A percentile compares a stretch with the other conserved stretches of the same genome.
These are phyloP conservation scores for Rhinatrema bivittatum DNA, from an alignment of 2,797 vertebrate genomes.

Conservation along the genomic window DNA sequence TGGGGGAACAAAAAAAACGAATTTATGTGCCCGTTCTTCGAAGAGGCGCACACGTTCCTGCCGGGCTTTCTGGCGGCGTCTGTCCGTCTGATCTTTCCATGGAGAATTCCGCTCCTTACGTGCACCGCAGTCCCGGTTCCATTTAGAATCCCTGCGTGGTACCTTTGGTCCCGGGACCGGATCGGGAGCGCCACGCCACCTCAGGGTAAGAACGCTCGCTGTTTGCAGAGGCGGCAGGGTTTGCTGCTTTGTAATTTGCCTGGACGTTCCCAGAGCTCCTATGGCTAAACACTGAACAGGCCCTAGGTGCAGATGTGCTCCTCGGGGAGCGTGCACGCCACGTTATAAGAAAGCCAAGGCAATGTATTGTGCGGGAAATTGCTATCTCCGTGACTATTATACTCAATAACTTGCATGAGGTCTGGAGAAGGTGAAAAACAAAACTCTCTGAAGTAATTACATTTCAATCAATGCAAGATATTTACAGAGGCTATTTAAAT, in stretches of 20 bases:
- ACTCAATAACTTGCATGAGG: constrained; percentile 33
- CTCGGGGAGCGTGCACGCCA: constrained; percentile 37
- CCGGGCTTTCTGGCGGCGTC: no score
- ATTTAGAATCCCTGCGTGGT: constrained; percentile 20
- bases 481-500: constrained; percentile 30
- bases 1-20: no score
- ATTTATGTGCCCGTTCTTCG: no score
- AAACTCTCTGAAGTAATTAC: constrained; percentile 13
- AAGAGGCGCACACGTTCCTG: no score
- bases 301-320: constrained; percentile 37
- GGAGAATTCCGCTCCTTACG: no score
- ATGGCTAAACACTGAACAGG: constrained; percentile 41
- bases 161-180: constrained; percentile 21
- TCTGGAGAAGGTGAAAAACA: constrained; percentile 33
- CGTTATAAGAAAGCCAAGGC: constrained; percentile 42
- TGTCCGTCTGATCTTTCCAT: no score
- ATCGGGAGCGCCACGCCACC: constrained; percentile 24
- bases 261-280: constrained; percentile 38
- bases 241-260: constrained; percentile 52
- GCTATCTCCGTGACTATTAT: constrained; percentile 39
- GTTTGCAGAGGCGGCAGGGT: constrained; percentile 30
- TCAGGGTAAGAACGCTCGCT: constrained; percentile 40
- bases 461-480: constrained; percentile 22
- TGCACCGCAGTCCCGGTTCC: constrained; percentile 20
- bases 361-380: constrained; percentile 39